These are phyloP conservation scores for Alligator mississippiensis DNA, from an alignment of 2,113 vertebrate genomes.

Conservation along the genomic window DNA sequence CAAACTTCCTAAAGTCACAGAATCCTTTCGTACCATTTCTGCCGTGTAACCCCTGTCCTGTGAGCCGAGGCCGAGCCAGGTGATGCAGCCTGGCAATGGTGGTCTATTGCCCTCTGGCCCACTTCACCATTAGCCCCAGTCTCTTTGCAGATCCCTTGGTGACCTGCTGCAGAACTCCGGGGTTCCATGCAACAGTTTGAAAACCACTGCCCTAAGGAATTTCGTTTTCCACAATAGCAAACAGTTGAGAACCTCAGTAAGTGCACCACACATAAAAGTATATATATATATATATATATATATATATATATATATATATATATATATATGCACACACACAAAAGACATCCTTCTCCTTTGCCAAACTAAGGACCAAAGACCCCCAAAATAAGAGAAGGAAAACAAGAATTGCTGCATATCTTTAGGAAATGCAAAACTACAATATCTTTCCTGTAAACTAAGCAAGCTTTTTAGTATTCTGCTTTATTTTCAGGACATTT, in stretches of 20 bases:
- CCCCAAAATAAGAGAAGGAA: not conserved
- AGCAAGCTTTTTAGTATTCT: conserved; percentile 24
- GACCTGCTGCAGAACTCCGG: too few relatives aligned
- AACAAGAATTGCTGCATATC: not conserved
- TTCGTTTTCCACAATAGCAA: conserved; percentile 1
- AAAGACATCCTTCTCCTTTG: not conserved
- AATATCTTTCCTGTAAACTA: not conserved
- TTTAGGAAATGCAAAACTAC: not conserved
- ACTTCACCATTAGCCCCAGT: too few relatives aligned
- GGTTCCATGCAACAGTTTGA: not conserved
- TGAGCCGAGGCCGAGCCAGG: too few relatives aligned
- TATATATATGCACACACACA: conserved; percentile 9
- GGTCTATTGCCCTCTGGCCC: too few relatives aligned
- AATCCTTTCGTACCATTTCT: too few relatives aligned
- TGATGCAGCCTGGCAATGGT: too few relatives aligned
- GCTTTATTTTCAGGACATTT: not conserved
- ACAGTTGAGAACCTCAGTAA: conserved; percentile 43
- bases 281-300: conserved; percentile 16
- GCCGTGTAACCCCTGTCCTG: too few relatives aligned
- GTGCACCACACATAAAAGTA: not conserved
- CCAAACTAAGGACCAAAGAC: conserved; percentile 20
- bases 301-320: conserved; percentile 19
- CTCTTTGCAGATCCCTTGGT: too few relatives aligned
- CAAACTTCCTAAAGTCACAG: too few relatives aligned
- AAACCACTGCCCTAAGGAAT: conserved; percentile 38